Conservation (phyloP, 1,140 invertebrate species). For the Tachypleus tridentatus region DNA sequence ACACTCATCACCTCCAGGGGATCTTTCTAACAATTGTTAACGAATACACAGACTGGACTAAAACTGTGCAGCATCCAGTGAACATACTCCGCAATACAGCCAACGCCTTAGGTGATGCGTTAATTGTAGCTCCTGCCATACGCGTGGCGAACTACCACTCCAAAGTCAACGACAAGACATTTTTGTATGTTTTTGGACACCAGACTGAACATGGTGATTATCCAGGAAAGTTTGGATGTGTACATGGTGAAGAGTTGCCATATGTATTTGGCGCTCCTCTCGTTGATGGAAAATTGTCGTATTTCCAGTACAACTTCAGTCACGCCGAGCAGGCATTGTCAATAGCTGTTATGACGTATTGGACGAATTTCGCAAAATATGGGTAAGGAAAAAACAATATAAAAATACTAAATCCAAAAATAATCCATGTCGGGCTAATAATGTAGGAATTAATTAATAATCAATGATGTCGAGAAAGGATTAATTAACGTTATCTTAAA, state of each 20-base stretch:
- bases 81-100: conserved; percentile 84
- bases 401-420: too few species aligned
- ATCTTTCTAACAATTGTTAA: conserved; percentile 74
- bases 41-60: conserved; percentile 95
- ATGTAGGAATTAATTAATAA: too few species aligned
- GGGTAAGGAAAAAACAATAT: conserved; percentile 51
- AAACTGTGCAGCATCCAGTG: conserved; percentile 78
- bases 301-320: conserved; percentile 78
- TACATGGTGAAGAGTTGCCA: conserved; percentile 83
- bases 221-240: conserved; percentile 68
- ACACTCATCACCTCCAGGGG: conserved; percentile 23
- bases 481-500: too few species aligned
- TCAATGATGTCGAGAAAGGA: too few species aligned
- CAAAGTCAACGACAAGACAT: conserved; percentile 42
- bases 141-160: conserved; percentile 85
- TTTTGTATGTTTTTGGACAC: conserved; percentile 86
- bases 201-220: conserved; percentile 83
- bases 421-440: too few species aligned
- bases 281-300: conserved; percentile 59
- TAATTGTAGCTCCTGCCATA: conserved; percentile 80
- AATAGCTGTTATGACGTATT: conserved; percentile 84
- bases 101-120: conserved; percentile 82
- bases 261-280: conserved; percentile 72
- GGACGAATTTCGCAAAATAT: conserved; percentile 91
- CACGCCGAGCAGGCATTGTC: conserved; percentile 76